Base-by-base conservation (phyloP, 2,888 invertebrate species). In the Aspidapion aeneum region DNA sequence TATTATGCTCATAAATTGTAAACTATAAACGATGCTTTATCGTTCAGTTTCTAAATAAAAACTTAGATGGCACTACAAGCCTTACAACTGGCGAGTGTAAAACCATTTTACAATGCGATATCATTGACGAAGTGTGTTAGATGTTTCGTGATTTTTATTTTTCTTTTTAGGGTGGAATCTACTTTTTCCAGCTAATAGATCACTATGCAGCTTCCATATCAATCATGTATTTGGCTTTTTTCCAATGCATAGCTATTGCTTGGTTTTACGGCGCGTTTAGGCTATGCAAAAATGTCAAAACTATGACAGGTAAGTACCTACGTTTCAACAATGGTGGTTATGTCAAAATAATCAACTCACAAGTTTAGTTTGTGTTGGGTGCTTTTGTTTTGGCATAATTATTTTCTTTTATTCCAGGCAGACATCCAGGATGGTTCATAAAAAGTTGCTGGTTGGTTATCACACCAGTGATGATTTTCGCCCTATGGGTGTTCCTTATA, bases 141-240 rank as follows among this genome's bases (percentile, higher is more conserved):
- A n/a, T n/a, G n/a, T n/a, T n/a, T n/a, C n/a, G n/a, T n/a, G n/a
- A n/a, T n/a, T n/a, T n/a, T n/a, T 35, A 12, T 35, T 5, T 52
- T 20, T 18, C 3, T 56, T 71, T 80, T 50, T 76, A 90, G 89
- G 93, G 94, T 71, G 96, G 96, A 70, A 95, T 95, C 75, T 96
- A 91, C 77, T 91, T 91, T 77, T 94, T 96, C 78, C 94, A 95
- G 83, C 79, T 96, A 66, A 90, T 96, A 82, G 96, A 96, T 76
- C 93, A 93, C 76, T 96, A 94, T 77, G 93, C 95, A n/a, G 94
- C 94, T 18, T 92, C 93, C 55, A 89, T 95, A 72, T 93, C 95
- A 61, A 91, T 96, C 60, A 91, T 96, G 82, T 95, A 94, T 77
- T 84, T 96, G 69, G 95, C 96, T 48, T 95, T 96, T 80, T 95